Conservation (phyloP, 2,797 vertebrate genomes). For the Loris lydekkerianus region DNA sequence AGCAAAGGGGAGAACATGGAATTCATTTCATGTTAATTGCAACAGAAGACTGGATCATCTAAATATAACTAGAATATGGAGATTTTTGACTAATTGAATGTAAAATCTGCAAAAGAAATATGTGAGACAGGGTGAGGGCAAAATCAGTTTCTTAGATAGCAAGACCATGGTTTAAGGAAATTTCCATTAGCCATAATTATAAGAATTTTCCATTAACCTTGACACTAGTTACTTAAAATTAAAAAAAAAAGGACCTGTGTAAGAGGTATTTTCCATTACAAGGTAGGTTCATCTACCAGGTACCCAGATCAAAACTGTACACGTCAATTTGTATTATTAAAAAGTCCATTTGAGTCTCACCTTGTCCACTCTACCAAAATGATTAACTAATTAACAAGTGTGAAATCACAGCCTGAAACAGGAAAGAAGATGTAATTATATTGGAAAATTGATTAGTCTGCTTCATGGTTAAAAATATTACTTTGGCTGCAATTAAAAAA, state of each 20-base stretch:
- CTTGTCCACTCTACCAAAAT: conserved; percentile 75
- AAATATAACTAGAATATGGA: neutral
- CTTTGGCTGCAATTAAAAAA: neutral
- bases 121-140: neutral
- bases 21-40: neutral
- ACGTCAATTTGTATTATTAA: conserved; percentile 75
- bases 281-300: conserved; percentile 40
- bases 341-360: conserved; percentile 79
- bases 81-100: conserved; percentile 48
- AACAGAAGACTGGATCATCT: neutral
- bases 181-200: conserved; percentile 64
- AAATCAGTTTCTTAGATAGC: conserved; percentile 37
- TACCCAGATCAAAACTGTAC: conserved; percentile 68
- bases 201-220: conserved; percentile 71
- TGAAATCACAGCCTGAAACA: conserved; percentile 81
- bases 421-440: conserved; percentile 77
- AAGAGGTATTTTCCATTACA: conserved; percentile 68
- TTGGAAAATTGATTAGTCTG: conserved; percentile 79
- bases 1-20: neutral
- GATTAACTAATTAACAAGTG: conserved; percentile 84
- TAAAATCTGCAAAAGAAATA: conserved; percentile 54
- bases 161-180: conserved; percentile 50
- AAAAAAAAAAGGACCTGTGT: neutral
- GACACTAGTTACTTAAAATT: conserved; percentile 33
- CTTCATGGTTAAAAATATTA: conserved; percentile 31